These are phyloP conservation scores for Napeogenes inachia DNA, from an alignment of 2,888 invertebrate genomes.

Conservation along the genomic window DNA sequence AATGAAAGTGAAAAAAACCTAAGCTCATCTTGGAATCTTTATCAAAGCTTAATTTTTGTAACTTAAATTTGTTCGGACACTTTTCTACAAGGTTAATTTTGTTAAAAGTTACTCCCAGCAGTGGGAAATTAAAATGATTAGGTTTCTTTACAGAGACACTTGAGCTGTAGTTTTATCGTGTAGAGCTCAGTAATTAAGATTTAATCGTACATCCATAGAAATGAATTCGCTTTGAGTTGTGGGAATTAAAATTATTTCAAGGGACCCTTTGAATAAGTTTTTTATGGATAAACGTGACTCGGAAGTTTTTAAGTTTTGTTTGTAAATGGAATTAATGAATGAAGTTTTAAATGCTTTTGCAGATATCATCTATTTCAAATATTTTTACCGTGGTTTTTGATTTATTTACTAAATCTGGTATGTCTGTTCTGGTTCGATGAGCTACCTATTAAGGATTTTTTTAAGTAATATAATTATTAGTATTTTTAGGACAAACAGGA, in stretches of 20 bases:
- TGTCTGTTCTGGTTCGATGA: too few species aligned
- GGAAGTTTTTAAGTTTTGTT: constrained; percentile 5
- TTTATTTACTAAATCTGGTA: too few species aligned
- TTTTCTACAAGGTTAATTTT: constrained; percentile 2
- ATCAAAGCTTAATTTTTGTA: too few species aligned
- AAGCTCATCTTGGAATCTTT: too few species aligned
- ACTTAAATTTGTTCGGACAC: neutral
- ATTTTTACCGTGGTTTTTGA: too few species aligned
- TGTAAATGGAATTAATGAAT: constrained; percentile 4
- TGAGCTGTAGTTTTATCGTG: constrained; percentile 14
- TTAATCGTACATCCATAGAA: constrained; percentile 33
- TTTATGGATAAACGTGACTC: constrained; percentile 8
- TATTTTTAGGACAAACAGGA: too few species aligned
- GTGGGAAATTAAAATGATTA: constrained; percentile 3
- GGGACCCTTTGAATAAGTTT: constrained; percentile 17
- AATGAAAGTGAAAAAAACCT: too few species aligned
- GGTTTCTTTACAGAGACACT: constrained; percentile 20
- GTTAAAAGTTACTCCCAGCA: neutral
- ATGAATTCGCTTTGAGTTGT: constrained; percentile 23
- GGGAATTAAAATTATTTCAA: constrained; percentile 19
- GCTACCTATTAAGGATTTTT: too few species aligned
- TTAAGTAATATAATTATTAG: too few species aligned
- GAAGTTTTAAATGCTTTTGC: neutral
- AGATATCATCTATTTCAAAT: neutral
- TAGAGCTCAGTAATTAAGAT: constrained; percentile 34